These are phyloP conservation scores for Plestiodon gilberti DNA, from an alignment of 2,113 vertebrate species.

Conservation along the genomic window DNA sequence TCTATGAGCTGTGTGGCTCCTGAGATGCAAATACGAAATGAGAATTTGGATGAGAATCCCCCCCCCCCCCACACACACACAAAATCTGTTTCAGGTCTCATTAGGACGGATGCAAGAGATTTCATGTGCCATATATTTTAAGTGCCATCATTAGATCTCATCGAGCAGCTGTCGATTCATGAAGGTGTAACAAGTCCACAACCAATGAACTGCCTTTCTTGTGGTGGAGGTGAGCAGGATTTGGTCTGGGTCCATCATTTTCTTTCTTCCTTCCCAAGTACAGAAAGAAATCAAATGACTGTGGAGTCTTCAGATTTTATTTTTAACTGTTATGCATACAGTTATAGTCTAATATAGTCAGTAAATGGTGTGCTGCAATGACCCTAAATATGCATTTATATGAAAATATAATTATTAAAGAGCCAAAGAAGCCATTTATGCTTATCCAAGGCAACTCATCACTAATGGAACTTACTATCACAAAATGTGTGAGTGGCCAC, in stretches of 20 bases:
- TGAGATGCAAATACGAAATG: not conserved
- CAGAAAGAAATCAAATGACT: constrained; percentile 23
- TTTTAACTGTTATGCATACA: constrained; percentile 50
- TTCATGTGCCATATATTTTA: not conserved
- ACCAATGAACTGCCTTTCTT: not conserved
- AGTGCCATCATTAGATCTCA: not conserved
- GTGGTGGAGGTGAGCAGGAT: not conserved
- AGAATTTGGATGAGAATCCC: not conserved
- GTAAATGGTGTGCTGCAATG: constrained; percentile 61
- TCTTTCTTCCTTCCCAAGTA: constrained; percentile 27
- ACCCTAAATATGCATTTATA: constrained; percentile 60
- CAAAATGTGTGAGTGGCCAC: too few species aligned
- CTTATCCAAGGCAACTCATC: constrained; percentile 45
- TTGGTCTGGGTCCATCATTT: not conserved
- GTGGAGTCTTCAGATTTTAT: constrained; percentile 33
- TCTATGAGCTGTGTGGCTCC: too few species aligned
- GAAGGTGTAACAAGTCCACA: not conserved
- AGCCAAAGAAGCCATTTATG: constrained; percentile 55
- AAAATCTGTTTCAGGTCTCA: not conserved
- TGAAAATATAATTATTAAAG: constrained; percentile 32
- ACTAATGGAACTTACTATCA: too few species aligned
- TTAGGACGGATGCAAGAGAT: not conserved
- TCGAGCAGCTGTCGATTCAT: not conserved
- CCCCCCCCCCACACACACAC: too few species aligned
- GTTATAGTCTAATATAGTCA: constrained; percentile 42